Evolutionary conservation across 1,140 invertebrate species (phyloP).

Genomic region (roundworm (Caenorhabditis elegans)): WBcel235 BX284605.5:7202501-7203000

Average conservation of each 20-base stretch:
- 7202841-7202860: background rate
- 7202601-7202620: background rate
- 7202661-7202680: slow-evolving; percentile 34
- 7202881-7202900: too few relatives aligned
- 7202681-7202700: slow-evolving; percentile 3
- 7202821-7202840: background rate
- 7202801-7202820: background rate
- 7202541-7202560: background rate
- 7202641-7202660: slow-evolving; percentile 34
- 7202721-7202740: slow-evolving; percentile 18
- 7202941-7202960: background rate
- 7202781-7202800: slow-evolving; percentile 16
- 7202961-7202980: background rate
- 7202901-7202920: too few relatives aligned
- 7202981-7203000: slow-evolving; percentile 18
- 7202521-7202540: background rate
- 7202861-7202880: slow-evolving; percentile 25
- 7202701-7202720: slow-evolving; percentile 17
- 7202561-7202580: slow-evolving; percentile 23
- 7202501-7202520: slow-evolving; percentile 42
- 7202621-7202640: background rate
- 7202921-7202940: too few relatives aligned
- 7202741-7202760: background rate
- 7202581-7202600: slow-evolving; percentile 16
- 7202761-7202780: slow-evolving; percentile 29